Percentiles rank a stretch among this genome's conserved stretches.
These are phyloP conservation scores for Lepidocolaptes lacrymiger DNA, from an alignment of 2,797 vertebrate species.

Conservation along the genomic window DNA sequence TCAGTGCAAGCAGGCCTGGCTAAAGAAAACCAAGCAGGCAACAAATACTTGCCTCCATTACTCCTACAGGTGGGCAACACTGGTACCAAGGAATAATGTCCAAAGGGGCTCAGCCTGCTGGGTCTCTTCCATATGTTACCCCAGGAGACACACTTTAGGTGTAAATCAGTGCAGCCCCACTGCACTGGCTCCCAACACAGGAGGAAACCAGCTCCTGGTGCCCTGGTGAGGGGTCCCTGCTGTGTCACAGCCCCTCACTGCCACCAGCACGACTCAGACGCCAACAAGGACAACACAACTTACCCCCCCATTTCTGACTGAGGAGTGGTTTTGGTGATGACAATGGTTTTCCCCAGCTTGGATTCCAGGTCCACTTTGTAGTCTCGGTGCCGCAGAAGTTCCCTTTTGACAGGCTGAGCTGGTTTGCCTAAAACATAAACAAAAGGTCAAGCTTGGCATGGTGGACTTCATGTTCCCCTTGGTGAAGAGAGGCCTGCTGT, in stretches of 20 bases:
- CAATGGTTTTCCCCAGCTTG: conserved; percentile 96
- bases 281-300: background rate
- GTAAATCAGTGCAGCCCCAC: background rate
- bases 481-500: background rate
- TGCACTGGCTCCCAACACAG: background rate
- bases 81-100: rapidly evolving
- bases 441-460: background rate
- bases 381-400: conserved; percentile 93
- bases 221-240: rapidly evolving
- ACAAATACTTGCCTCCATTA: background rate
- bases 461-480: background rate
- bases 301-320: conserved; percentile 98
- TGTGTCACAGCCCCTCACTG: background rate
- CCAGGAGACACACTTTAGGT: background rate
- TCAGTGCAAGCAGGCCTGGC: background rate
- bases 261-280: background rate
- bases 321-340: conserved; percentile 97
- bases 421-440: conserved; percentile 84
- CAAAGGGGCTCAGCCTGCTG: background rate
- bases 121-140: rapidly evolving
- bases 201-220: background rate
- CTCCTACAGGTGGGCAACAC: background rate
- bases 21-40: background rate
- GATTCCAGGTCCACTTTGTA: conserved; percentile 99
- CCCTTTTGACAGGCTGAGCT: conserved; percentile 90